phyloP scores from a whole-genome alignment of 2,113 vertebrate species.

The Oreochromis spilurus region DNA sequence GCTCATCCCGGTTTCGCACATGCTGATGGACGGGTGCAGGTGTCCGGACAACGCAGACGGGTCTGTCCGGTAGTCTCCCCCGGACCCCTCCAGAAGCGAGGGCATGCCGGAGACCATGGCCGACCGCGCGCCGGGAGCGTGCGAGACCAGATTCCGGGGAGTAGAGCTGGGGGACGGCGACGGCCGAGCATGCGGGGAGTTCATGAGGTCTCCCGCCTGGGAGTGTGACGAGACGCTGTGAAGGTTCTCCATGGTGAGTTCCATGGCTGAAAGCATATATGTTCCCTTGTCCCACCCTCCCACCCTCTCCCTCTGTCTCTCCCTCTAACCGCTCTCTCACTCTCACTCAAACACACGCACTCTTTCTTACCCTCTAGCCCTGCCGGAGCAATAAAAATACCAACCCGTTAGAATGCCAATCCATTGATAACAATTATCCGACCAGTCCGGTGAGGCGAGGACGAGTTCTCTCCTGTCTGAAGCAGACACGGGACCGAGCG shows the following conservation, averaged over 20 bases:
- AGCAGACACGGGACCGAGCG: background rate
- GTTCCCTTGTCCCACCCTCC: conserved; percentile 66
- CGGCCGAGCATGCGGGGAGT: conserved; percentile 80
- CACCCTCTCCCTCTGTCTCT: conserved; percentile 52
- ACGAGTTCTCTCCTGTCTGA: conserved; percentile 29
- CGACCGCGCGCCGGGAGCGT: conserved; percentile 71
- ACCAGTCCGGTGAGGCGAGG: conserved; percentile 56
- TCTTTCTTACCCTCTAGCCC: conserved; percentile 42
- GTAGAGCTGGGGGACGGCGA: conserved; percentile 70
- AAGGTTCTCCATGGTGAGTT: conserved; percentile 93
- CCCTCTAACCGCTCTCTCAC: conserved; percentile 48
- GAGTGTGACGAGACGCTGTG: conserved; percentile 88
- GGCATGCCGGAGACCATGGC: conserved; percentile 89
- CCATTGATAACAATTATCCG: conserved; percentile 72
- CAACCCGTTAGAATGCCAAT: conserved; percentile 71
- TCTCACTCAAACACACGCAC: conserved; percentile 38
- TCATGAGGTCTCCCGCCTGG: conserved; percentile 88
- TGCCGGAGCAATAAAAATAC: conserved; percentile 60
- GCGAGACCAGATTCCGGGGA: conserved; percentile 84
- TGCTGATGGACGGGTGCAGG: conserved; percentile 93
- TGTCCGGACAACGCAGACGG: conserved; percentile 81
- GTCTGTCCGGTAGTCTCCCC: conserved; percentile 86
- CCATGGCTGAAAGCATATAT: conserved; percentile 76
- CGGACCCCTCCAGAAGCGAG: conserved; percentile 83
- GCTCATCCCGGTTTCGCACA: conserved; percentile 93